Evolutionary conservation across 1,140 invertebrate species (phyloP).

Genomic region (Drosophila pandora): DNA sequence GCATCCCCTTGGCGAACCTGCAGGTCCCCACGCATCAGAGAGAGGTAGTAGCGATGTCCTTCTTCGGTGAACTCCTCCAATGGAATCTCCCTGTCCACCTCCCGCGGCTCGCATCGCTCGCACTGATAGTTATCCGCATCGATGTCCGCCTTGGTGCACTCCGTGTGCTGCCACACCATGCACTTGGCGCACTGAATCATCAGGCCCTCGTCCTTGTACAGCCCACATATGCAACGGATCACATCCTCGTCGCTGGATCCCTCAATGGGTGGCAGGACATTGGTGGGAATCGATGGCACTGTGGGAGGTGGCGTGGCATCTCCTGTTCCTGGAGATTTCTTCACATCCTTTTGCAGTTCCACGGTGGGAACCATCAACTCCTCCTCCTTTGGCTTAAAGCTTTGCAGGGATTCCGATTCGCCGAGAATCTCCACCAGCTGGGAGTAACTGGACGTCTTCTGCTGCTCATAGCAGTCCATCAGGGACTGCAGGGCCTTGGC

Average conservation of each 20-base stretch:
- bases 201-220: constrained; percentile 96
- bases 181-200: constrained; percentile 98
- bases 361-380: background rate
- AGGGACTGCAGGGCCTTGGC: constrained; percentile 48
- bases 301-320: constrained; percentile 9
- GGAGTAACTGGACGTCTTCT: constrained; percentile 49
- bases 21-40: constrained; percentile 92
- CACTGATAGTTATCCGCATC: constrained; percentile 93
- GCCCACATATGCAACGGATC: constrained; percentile 97
- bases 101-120: constrained; percentile 91
- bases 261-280: constrained; percentile 3
- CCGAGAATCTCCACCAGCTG: constrained; percentile 68
- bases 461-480: constrained; percentile 54
- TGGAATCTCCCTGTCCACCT: constrained; percentile 90
- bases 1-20: constrained; percentile 95
- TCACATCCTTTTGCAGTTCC: constrained; percentile 2
- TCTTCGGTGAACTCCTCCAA: constrained; percentile 94
- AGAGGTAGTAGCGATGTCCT: constrained; percentile 93
- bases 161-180: constrained; percentile 98
- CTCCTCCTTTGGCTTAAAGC: constrained; percentile 50
- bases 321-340: constrained; percentile 4
- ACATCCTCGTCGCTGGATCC: constrained; percentile 89
- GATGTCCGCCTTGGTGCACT: constrained; percentile 93
- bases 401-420: constrained; percentile 38
- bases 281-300: background rate